Base-by-base conservation (phyloP, 2,888 invertebrate species). In the Drosophila pseudotalamancana region DNA sequence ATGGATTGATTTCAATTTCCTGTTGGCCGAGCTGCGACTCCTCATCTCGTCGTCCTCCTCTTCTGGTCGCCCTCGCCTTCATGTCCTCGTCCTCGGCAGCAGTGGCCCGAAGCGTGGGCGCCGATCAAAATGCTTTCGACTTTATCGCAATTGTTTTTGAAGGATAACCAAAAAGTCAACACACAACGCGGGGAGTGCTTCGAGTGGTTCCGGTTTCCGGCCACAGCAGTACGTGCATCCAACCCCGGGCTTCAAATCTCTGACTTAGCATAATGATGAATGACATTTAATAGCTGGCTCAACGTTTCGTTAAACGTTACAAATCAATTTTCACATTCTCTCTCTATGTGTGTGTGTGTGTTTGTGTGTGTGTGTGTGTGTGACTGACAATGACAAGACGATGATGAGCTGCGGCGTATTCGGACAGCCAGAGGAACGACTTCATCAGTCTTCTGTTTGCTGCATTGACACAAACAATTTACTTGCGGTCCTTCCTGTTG, bases 1-100 rank as follows among this genome's bases (percentile, higher is more conserved):
- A 90, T 90, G 91, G 91, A 90, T 90, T 91, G 91, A 89, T 91
- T 91, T 91, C 89, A 91, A 90, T 90, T 91, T 90, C 91, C 91
- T 90, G 88, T 85, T 67, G 72, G 55, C 50, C 70, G 49, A 66
- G 40, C 34, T 39, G 25, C 34, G 40, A 39, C 72, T 32, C 42
- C n/a, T n/a, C n/a, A n/a, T n/a, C n/a, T n/a, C n/a, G n/a, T n/a
- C n/a, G n/a, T n/a, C n/a, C n/a, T n/a, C n/a, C n/a, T n/a, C n/a
- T n/a, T n/a, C n/a, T n/a, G n/a, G n/a, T n/a, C n/a, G n/a, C n/a
- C n/a, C n/a, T n/a, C n/a, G n/a, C n/a, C n/a, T n/a, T n/a, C n/a
- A n/a, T n/a, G n/a, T n/a, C n/a, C n/a, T n/a, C n/a, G n/a, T n/a
- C n/a, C n/a, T n/a, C n/a, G n/a, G n/a, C n/a, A n/a, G n/a, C 42